Evolutionary conservation across 1,140 invertebrate genomes (phyloP), one percentile per base, ranked within the genome.

Genomic region (Papilio glaucus): DNA sequence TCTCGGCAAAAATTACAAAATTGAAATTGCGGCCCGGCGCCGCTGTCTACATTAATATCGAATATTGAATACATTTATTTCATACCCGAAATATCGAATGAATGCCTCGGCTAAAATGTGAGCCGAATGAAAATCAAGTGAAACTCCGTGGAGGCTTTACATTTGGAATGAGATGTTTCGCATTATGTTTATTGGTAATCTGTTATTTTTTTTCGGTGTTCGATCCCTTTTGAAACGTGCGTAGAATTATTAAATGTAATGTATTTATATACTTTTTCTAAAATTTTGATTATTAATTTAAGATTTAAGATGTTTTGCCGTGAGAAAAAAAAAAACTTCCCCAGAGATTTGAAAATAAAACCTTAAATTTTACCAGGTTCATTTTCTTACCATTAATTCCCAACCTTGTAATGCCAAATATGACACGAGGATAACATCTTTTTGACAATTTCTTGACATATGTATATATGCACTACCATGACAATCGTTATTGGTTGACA

Each of bases 1-100:
- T 90, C 84, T 89, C 85, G 84, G 83, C 88, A 90, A 91, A 90
- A 92, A 91, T 92, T 92, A 92, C 90, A 93, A 91, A 91, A 92
- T 92, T 90, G 90, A 92, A 91, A 93, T 92, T 88, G 87, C 88
- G 90, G 89, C 77, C 88, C 89, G 89, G 84, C 89, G 84, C 84
- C 82, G 84, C 74, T 89, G 88, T 91, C 91, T 93, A 91, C 86
- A 86, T 93, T 92, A 91, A 93, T 93, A 93, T 93, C 74, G 86
- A 89, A 93, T 92, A 93, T 92, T 91, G 88, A 89, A 91, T 91
- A 92, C 87, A 87, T 92, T 89, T 86, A 89, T 85, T 86, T 89
- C 84, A 90, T 90, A 89, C 91, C 91, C 87, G 85, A 93, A 92
- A 92, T 91, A 92, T 90, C 85, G 83, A 88, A 90, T 90, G 88